Base-by-base conservation (phyloP, 2,113 vertebrate species). In the Lophotis ruficrista region DNA sequence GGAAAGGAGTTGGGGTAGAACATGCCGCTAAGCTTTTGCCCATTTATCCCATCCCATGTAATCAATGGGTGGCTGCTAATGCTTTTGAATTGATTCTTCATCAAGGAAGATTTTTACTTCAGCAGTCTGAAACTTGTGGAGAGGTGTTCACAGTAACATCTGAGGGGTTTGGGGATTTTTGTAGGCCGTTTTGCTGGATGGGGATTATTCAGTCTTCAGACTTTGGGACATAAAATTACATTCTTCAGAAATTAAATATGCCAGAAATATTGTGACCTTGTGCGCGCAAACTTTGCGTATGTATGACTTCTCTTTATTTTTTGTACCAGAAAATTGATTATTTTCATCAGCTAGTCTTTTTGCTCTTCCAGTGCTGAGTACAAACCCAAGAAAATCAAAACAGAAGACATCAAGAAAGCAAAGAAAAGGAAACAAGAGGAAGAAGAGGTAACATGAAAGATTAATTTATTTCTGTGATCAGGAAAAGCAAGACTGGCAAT, bases 361-460 rank as follows among this genome's bases (percentile, higher is more conserved):
- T 96, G 31, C 96, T 95, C 91, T 95, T 91, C 90, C 94, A 99
- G 99, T 90, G 97, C 93, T 97, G 99, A 99, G 61, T 99, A 98
- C 97, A 99, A 99, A 97, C 98, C 98, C 93, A 99, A 99, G 98
- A 99, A 99, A 97, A 98, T 99, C 83, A 99, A 99, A 98, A 98
- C 98, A 60, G 99, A 99, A 97, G 98, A 99, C 87, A 98, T 98
- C 56, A 99, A 99, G 95, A 99, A 99, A 95, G 98, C 98, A 90
- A 99, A 99, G 97, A 99, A 99, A 93, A 98, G 99, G 97, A 99
- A 99, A 98, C 98, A 98, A 75, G 99, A 99, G 70, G 98, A 99
- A 37, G 98, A 99, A 30, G 98, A 99, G 94, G 97, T 98, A 98
- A 96, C 76, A 65, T 93, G 64, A 92, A 79, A 85, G 43, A 81